Base-by-base conservation (phyloP, 2,888 invertebrate genomes). In the Allygus modestus region DNA sequence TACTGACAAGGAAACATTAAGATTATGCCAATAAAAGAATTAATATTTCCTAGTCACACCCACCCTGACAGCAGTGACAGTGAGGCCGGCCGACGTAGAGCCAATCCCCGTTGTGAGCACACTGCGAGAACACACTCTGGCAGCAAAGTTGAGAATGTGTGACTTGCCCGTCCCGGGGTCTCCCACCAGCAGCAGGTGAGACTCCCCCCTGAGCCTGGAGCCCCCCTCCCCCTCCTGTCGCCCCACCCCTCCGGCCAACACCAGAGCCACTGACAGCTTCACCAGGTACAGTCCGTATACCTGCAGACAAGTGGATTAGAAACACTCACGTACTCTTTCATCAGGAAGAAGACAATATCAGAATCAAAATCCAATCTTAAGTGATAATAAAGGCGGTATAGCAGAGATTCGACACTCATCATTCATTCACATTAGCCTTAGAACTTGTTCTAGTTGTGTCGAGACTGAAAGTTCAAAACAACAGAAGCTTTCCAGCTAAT, bases 111-210 rank as follows among this genome's bases (percentile, higher is more conserved):
- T 97, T 0, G 97, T 97, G 87, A 96, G 92, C 11, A 97, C 96
- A 0, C 97, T 95, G 12, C 97, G 92, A 0, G 95, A 93, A 92
- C 94, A 90, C 92, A 92, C 90, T 90, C 93, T 93, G 5, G 94
- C 91, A 1, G 94, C 95, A 86, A 95, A 94, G 86, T 94, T 93
- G 33, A 98, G 91, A 81, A 98, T 91, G 90, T 97, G 96, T 0
- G 97, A 97, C 90, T 97, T 97, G 5, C 97, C 97, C 0, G 97
- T 97, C 17, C 97, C 97, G 89, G 95, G 94, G 92, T 98, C 98
- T 4, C 98, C 98, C 28, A 97, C 95, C 33, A 98, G 90, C 81
- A 98, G 91, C 86, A 98, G 91, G 91, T 98, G 98, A 26, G 96
- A 94, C 89, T 97, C 96, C 1, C 97, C 96, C 85, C 98, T 89